Evolutionary conservation across 37 sponge, comb jelly and placozoan species (phyloP), one percentile per base, ranked within the genome.

Genomic region (Theonella swinhoei): DNA sequence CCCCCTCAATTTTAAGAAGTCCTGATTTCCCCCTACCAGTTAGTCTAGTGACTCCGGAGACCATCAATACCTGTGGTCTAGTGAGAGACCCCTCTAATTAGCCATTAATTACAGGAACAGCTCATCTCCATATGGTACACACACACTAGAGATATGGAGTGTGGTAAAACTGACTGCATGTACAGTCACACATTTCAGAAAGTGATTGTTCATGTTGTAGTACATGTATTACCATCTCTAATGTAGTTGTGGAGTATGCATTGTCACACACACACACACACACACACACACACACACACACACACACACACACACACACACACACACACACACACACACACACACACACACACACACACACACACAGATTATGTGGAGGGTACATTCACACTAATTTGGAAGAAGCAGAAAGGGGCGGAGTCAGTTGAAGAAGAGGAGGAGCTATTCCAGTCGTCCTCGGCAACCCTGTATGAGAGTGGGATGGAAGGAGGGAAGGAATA

Each of bases 381-480:
- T 0, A 43, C 84, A 5, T 89, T 89, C 73, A n/a, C 22, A 23
- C 64, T 89, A 29, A 58, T 79, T 4, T 89, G 89, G 89, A 25
- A 39, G n/a, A 39, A 42, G 23, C 68, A 76, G 26, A 61, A 41
- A 26, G 34, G 22, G 0, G 33, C 14, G 3, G 47, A 38, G 63
- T 63, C 61, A 25, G 62, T 31, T 24, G 78, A 77, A 25, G 62
- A 77, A 17, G 78, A 31, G 38, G 20, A 9, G 1, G 31, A 8
- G 0, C 41, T 93, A 35, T 78, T 73, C 4, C 59, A 62, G 68
- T 79, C 85, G 68, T 93, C 90, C 19, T 80, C 94, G 1, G 90
- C 90, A 54, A 89, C 94, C 20, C 80, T 93, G 30, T 70, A 77
- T 79, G 94, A 93, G 77, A 78, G 80, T 80, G 81, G 86, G 25